Evolutionary conservation across 2,797 vertebrate genomes (phyloP).

Genomic region (Acestrorhynchus altus): DNA sequence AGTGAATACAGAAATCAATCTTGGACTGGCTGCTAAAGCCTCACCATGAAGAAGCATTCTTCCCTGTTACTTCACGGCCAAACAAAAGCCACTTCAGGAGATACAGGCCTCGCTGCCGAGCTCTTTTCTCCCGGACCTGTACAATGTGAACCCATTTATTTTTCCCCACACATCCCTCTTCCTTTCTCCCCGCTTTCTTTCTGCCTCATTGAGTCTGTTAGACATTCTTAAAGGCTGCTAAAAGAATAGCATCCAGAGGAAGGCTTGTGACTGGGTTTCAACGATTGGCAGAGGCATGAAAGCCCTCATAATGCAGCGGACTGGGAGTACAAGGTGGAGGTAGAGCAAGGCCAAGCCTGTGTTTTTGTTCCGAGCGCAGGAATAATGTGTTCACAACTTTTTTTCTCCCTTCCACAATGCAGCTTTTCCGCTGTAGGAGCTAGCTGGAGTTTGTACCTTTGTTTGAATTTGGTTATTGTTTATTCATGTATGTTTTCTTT

Average conservation of each 20-base stretch:
- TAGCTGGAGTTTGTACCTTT: not conserved
- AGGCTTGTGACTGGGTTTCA: slow-evolving; percentile 67
- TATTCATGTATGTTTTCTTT: slow-evolving; percentile 8
- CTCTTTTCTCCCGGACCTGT: slow-evolving; percentile 78
- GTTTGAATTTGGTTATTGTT: slow-evolving; percentile 5
- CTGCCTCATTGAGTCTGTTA: slow-evolving; percentile 86
- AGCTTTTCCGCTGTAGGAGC: slow-evolving; percentile 25
- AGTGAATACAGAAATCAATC: slow-evolving; percentile 93
- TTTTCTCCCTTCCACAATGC: slow-evolving; percentile 45
- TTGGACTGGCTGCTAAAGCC: slow-evolving; percentile 84
- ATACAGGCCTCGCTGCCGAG: slow-evolving; percentile 84
- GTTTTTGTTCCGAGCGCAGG: slow-evolving; percentile 55
- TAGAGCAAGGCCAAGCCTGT: slow-evolving; percentile 51
- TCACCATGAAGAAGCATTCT: slow-evolving; percentile 86
- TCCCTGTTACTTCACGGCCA: slow-evolving; percentile 82
- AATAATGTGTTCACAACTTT: slow-evolving; percentile 55
- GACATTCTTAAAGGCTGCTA: slow-evolving; percentile 74
- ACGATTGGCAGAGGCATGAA: slow-evolving; percentile 67
- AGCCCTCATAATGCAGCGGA: slow-evolving; percentile 64
- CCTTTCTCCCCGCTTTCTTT: slow-evolving; percentile 78
- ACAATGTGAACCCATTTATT: slow-evolving; percentile 82
- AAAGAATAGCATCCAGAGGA: slow-evolving; percentile 76
- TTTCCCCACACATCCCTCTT: slow-evolving; percentile 68
- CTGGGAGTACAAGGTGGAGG: slow-evolving; percentile 59
- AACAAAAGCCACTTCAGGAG: slow-evolving; percentile 93